A percentile compares a stretch with the other conserved stretches of the same genome.
These are phyloP conservation scores for Volucella bombylans DNA, from an alignment of 2,888 invertebrate species.

Conservation along the genomic window DNA sequence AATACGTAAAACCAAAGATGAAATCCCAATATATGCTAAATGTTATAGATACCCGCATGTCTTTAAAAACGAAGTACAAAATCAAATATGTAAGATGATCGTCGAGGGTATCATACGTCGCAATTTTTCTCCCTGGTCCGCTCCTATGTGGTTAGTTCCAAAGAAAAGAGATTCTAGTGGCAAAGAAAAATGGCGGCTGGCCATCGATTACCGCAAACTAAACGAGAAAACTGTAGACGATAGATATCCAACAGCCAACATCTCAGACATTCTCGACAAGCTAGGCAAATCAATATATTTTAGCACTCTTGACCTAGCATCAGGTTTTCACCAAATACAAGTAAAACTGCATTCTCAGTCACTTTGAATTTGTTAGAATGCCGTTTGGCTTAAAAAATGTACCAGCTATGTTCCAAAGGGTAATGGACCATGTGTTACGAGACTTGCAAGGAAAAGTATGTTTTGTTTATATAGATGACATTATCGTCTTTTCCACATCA, in stretches of 20 bases:
- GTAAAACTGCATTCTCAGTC: conserved; percentile 71
- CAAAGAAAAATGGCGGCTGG: conserved; percentile 28
- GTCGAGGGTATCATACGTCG: neutral
- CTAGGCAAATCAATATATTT: conserved; percentile 15
- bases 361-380: no score
- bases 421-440: no score
- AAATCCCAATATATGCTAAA: conserved; percentile 21
- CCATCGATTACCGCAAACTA: conserved; percentile 38
- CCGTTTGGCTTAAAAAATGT: no score
- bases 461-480: no score
- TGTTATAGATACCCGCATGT: conserved; percentile 16
- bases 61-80: conserved; percentile 42
- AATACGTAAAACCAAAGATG: conserved; percentile 5
- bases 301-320: conserved; percentile 26
- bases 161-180: conserved; percentile 11
- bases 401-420: no score
- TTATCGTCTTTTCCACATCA: no score
- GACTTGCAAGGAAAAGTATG: no score
- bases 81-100: conserved; percentile 43
- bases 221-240: conserved; percentile 26
- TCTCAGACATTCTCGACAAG: neutral
- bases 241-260: conserved; percentile 25
- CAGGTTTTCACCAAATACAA: conserved; percentile 26
- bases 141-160: conserved; percentile 34
- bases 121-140: conserved; percentile 24